phyloP scores from a whole-genome alignment of 2,113 vertebrate species.

The Taxidea taxus region DNA sequence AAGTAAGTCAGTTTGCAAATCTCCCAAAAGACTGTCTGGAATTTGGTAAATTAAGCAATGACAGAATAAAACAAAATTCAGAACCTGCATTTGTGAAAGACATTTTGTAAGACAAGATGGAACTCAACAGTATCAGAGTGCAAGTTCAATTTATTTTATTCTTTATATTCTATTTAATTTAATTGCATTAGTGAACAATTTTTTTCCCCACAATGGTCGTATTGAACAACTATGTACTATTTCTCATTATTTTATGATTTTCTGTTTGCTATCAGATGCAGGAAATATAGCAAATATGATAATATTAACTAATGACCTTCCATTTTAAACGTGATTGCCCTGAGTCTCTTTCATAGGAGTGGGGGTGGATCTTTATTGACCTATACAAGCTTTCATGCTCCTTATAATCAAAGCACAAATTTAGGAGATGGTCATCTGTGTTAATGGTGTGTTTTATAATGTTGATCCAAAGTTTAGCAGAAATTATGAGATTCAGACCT shows the following conservation, averaged over 20 bases:
- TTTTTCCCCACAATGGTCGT: not conserved
- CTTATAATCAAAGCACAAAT: not conserved
- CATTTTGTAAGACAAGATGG: not conserved
- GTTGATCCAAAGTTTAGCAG: not conserved
- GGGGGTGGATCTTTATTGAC: not conserved
- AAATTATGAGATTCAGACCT: not conserved
- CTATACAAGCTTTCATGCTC: not conserved
- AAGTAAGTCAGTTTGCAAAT: constrained; percentile 29
- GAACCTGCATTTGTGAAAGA: not conserved
- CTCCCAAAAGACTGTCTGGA: constrained; percentile 33
- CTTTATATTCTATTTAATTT: not conserved
- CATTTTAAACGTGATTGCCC: not conserved
- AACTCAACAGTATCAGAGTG: not conserved
- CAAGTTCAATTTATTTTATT: constrained; percentile 50
- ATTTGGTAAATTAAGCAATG: constrained; percentile 43
- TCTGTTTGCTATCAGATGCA: not conserved
- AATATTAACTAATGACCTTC: not conserved
- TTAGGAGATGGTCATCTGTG: not conserved
- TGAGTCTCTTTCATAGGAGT: not conserved
- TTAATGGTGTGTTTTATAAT: not conserved
- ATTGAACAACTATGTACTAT: not conserved
- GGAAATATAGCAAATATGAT: not conserved
- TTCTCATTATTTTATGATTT: not conserved
- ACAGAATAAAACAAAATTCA: constrained; percentile 50
- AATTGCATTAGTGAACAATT: not conserved